Base-by-base conservation (phyloP, 2,888 invertebrate species). In the Andrena bicolor region DNA sequence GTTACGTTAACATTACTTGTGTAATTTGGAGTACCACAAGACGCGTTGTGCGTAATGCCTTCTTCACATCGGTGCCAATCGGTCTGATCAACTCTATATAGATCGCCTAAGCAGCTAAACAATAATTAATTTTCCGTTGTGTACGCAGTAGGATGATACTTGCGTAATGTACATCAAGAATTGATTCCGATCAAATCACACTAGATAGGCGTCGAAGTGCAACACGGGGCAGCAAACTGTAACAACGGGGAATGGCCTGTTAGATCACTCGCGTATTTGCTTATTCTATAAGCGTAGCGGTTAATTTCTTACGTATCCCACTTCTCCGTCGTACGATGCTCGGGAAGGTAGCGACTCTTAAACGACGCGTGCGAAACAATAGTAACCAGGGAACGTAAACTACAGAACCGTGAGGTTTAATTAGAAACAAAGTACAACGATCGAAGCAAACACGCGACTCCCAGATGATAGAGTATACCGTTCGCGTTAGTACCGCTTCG, bases 121-220 rank as follows among this genome's bases (percentile, higher is more conserved):
- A 23, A 60, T 69, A 78, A 48, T 71, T n/a, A 41, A 32, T 49
- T 49, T 80, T 80, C 32, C 56, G 26, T 41, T 51, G 30, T 68
- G 66, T 66, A 71, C 28, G 70, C 28, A 69, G 70, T 68, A 64
- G 70, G 60, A 58, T 32, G 30, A 69, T 60, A 66, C 61, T 69
- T 80, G 41, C 74, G 79, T 71, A 70, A 68, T 79, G 74, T 68
- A 79, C 58, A 74, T 71, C 69, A 69, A 53, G 83, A 83, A 87
- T 88, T 76, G 81, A 80, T 83, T 65, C 63, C 35, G 84, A 84
- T 87, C 88, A 84, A 86, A 86, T 87, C 88, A 76, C 84, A 84
- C 88, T 74, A 73, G 86, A 87, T 87, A 86, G 82, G 82, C 79
- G 82, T 82, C 75, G 85, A 86, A 85, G 83, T 83, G 87, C 83